Conservation (phyloP, 2,888 invertebrate genomes). For the Chesias legatella region DNA sequence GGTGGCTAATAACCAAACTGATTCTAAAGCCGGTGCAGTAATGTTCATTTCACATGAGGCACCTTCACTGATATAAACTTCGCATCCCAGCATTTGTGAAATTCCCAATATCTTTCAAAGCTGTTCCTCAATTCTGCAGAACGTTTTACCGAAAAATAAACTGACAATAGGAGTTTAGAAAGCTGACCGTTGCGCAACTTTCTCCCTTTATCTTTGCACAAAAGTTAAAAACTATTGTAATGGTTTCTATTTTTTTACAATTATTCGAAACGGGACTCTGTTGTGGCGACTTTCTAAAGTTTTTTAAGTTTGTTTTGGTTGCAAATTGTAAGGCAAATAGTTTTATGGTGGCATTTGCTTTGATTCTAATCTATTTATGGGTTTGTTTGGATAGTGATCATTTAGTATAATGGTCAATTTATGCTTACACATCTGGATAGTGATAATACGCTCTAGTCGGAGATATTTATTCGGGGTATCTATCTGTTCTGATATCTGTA, state of each 20-base stretch:
- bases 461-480: too few species aligned
- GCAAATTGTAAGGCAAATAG: conserved; percentile 29
- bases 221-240: conserved; percentile 56
- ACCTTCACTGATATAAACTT: too few species aligned
- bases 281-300: conserved; percentile 42
- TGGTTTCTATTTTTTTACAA: conserved; percentile 49
- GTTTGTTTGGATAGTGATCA: conserved; percentile 20
- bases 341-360: conserved; percentile 30
- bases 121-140: conserved; percentile 38
- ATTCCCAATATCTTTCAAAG: conserved; percentile 19
- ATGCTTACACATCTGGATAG: conserved; percentile 3
- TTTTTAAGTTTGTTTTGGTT: conserved; percentile 46
- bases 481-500: too few species aligned
- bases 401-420: conserved; percentile 10
- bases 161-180: conserved; percentile 62
- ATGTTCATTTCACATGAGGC: too few species aligned
- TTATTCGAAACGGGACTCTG: conserved; percentile 20
- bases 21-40: too few species aligned
- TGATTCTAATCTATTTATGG: conserved; percentile 28
- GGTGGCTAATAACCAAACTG: too few species aligned
- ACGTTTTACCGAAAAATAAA: conserved; percentile 51
- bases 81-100: conserved; percentile 7
- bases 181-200: conserved; percentile 75
- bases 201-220: conserved; percentile 72
- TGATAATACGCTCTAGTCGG: not conserved